Evolutionary conservation across 2,888 invertebrate genomes (phyloP).

Genomic region (Euproctis similis): DNA sequence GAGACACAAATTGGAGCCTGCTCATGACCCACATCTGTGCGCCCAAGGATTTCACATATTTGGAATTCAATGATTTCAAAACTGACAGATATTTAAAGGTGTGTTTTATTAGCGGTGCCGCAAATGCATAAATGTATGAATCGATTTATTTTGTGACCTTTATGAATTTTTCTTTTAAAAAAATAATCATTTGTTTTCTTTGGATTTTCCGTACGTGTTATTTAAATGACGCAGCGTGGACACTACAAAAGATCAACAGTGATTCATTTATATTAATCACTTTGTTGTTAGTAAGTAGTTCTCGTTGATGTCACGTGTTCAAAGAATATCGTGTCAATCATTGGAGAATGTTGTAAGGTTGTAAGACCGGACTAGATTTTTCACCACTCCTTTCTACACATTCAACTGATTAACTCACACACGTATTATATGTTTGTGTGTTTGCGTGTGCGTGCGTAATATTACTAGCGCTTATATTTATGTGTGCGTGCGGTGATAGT

Average conservation of each 20-base stretch:
- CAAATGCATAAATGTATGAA: constrained; percentile 35
- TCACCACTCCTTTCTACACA: constrained; percentile 59
- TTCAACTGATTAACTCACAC: constrained; percentile 31
- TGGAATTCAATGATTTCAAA: constrained; percentile 71
- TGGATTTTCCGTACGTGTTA: constrained; percentile 25
- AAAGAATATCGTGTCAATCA: constrained; percentile 23
- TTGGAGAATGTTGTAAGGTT: constrained; percentile 32
- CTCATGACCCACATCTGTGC: constrained; percentile 71
- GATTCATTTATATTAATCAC: constrained; percentile 33
- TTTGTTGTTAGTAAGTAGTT: constrained; percentile 13
- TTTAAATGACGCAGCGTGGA: constrained; percentile 20
- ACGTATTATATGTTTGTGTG: constrained; percentile 22
- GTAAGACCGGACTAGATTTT: constrained; percentile 51
- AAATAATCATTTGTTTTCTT: constrained; percentile 23
- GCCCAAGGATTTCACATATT: constrained; percentile 75
- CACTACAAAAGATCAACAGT: constrained; percentile 26
- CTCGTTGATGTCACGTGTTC: constrained; percentile 14
- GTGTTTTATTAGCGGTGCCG: constrained; percentile 49
- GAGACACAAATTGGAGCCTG: constrained; percentile 68
- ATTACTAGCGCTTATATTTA: too few relatives aligned
- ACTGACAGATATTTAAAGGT: constrained; percentile 55
- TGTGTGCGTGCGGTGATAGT: constrained; percentile 29
- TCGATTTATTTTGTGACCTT: constrained; percentile 25
- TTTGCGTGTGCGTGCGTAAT: constrained; percentile 28
- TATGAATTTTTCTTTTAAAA: constrained; percentile 10